Base-by-base conservation (phyloP, 92 coral and sea anemone species). In the Zoanthus sansibaricus region DNA sequence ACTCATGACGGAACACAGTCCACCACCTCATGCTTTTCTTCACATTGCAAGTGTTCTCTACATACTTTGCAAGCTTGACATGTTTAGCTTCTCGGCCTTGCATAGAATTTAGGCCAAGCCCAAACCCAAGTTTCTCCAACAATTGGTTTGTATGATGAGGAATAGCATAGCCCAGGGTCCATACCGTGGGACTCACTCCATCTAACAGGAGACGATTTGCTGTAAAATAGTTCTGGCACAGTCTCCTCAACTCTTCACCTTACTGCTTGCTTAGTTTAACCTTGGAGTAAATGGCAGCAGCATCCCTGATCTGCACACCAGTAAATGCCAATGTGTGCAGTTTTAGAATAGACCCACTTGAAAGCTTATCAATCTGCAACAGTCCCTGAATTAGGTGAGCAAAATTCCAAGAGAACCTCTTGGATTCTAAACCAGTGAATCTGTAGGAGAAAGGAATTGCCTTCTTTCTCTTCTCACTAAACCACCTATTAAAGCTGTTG, bases 201-300 rank as follows among this genome's bases (percentile, higher is more conserved):
- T n/a, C n/a, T n/a, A n/a, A n/a, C n/a, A n/a, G n/a, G n/a, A n/a
- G n/a, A n/a, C n/a, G n/a, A n/a, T n/a, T n/a, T n/a, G n/a, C n/a
- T n/a, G n/a, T n/a, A n/a, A n/a, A n/a, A n/a, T n/a, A n/a, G n/a
- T n/a, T n/a, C n/a, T n/a, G n/a, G n/a, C n/a, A n/a, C 56, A 87
- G 68, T 10, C 21, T 20, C 54, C 49, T 71, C 64, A 88, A 72
- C 52, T 86, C 70, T 10, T 86, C 87, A 69, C 86, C 71, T 73
- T 86, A 86, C 66, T 74, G 58, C 80, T 70, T 86, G 84, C 62
- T 46, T 4, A 86, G 62, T 4, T 70, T 84, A 21, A 91, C 87
- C 62, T 88, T 78, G 55, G 83, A 82, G 89, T 86, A 88, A 20
- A 91, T 77, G 47, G 94, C 77, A 44, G 83, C 90, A 76, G 92